phyloP scores from a whole-genome alignment of 2,888 invertebrate species.

The Cerceris rybyensis region DNA sequence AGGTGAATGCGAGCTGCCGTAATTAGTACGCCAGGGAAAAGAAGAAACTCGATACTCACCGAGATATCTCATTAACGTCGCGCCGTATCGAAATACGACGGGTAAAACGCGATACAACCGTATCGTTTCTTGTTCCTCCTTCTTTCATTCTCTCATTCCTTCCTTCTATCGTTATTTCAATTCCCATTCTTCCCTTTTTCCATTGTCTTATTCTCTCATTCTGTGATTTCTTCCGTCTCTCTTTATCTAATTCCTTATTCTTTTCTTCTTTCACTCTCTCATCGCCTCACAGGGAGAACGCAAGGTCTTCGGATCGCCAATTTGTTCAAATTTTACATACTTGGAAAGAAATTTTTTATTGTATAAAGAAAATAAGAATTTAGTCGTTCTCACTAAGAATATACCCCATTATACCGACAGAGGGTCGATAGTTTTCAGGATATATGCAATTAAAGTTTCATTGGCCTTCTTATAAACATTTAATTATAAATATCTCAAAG shows the following conservation, averaged over 20 bases:
- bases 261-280: conserved; percentile 3
- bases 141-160: neutral
- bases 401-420: too few relatives aligned
- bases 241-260: neutral
- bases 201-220: too few relatives aligned
- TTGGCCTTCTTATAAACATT: too few relatives aligned
- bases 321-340: too few relatives aligned
- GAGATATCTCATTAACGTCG: conserved; percentile 29
- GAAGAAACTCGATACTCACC: conserved; percentile 12
- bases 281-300: conserved; percentile 9
- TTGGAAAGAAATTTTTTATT: too few relatives aligned
- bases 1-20: neutral
- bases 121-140: neutral
- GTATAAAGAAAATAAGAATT: too few relatives aligned
- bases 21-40: conserved; percentile 15
- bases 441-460: too few relatives aligned
- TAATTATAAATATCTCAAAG: too few relatives aligned
- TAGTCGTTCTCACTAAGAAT: too few relatives aligned
- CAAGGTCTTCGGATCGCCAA: too few relatives aligned
- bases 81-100: conserved; percentile 8
- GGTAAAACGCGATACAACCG: neutral
- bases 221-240: neutral
- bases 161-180: neutral
- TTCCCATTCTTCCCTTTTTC: neutral
- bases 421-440: too few relatives aligned